Percentiles rank a stretch among this genome's conserved stretches.
These are phyloP conservation scores for Ptychochromis oligacanthus DNA, from an alignment of 2,113 vertebrate genomes.

Conservation along the genomic window DNA sequence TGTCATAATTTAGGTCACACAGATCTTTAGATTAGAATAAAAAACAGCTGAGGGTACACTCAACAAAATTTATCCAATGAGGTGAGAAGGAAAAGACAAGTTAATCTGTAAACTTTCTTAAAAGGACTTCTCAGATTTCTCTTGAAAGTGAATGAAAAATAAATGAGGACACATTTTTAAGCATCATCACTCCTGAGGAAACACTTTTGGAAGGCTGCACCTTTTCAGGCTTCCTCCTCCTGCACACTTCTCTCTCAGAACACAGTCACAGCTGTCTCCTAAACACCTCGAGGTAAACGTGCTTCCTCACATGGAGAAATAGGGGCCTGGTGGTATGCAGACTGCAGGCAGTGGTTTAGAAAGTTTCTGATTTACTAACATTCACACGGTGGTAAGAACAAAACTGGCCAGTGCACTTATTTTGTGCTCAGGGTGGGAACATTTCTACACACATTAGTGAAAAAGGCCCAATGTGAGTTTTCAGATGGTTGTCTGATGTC, in stretches of 20 bases:
- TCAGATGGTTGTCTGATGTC: neutral
- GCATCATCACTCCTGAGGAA: too few species aligned
- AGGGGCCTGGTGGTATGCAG: neutral
- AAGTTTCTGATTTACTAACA: neutral
- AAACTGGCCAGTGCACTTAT: fast-evolving
- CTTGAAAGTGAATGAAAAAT: too few species aligned
- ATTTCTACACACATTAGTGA: fast-evolving
- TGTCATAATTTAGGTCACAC: neutral
- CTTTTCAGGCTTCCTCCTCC: neutral
- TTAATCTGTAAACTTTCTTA: too few species aligned
- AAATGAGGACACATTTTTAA: too few species aligned
- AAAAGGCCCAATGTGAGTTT: neutral
- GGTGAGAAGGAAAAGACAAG: neutral
- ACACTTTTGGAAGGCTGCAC: too few species aligned
- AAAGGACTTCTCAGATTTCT: too few species aligned
- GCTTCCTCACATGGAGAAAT: neutral
- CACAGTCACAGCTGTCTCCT: neutral
- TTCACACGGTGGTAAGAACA: neutral
- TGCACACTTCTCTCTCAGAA: neutral
- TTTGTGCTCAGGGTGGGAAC: neutral
- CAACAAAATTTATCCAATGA: too few species aligned
- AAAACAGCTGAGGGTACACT: neutral
- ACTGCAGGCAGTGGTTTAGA: fast-evolving
- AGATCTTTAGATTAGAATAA: neutral
- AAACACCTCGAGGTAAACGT: fast-evolving